Conservation (phyloP, 2,113 vertebrate genomes). For the Onychostoma macrolepis region DNA sequence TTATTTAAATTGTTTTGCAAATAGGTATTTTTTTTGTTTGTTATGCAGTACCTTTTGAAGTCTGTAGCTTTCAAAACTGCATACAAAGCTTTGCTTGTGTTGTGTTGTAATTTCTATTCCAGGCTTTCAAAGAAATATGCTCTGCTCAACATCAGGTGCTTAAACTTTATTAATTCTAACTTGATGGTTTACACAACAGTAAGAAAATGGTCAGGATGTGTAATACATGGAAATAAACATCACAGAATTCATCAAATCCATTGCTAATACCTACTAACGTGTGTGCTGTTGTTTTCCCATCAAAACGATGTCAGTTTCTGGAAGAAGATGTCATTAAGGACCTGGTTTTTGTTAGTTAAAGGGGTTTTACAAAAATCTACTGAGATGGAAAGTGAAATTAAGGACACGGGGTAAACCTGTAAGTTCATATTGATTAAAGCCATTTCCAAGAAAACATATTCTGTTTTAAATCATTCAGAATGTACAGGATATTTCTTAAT, state of each 20-base stretch:
- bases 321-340: slow-evolving; percentile 13
- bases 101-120: background rate
- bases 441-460: background rate
- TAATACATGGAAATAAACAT: slow-evolving; percentile 11
- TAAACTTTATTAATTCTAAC: slow-evolving; percentile 2
- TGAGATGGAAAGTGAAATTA: background rate
- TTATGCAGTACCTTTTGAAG: background rate
- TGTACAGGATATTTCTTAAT: background rate
- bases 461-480: too few relatives aligned
- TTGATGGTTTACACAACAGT: background rate
- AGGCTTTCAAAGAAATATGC: background rate
- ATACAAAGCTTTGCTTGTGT: background rate
- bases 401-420: background rate
- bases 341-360: slow-evolving; percentile 3
- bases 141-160: slow-evolving; percentile 2
- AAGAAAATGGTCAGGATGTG: background rate
- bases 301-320: slow-evolving; percentile 2
- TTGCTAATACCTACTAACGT: background rate
- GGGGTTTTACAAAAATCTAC: background rate
- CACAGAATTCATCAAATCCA: background rate
- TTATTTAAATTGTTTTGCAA: background rate
- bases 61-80: background rate
- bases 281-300: background rate
- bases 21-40: background rate
- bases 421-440: background rate